Percentiles rank a stretch among this genome's conserved stretches.
Evolutionary conservation across 2,797 vertebrate species (phyloP).

Genomic region (Chloroceryle amazona): DNA sequence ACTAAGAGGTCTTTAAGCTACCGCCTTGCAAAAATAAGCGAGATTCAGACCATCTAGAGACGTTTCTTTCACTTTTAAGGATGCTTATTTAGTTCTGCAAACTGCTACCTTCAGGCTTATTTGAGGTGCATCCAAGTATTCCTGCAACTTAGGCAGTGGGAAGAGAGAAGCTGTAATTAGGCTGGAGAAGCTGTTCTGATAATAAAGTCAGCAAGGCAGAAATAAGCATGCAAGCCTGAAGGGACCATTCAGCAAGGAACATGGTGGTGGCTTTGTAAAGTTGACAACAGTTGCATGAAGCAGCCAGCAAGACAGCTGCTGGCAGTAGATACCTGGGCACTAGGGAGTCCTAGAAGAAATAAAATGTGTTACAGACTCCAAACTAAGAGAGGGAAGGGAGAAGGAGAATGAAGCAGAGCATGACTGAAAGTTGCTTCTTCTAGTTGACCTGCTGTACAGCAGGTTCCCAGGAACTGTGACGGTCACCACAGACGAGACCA

Average conservation of each 20-base stretch:
- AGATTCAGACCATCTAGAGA: neutral
- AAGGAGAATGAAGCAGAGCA: neutral
- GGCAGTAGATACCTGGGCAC: neutral
- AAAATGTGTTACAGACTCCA: neutral
- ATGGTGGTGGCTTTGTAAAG: neutral
- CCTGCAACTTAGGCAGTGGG: neutral
- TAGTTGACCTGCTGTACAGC: neutral
- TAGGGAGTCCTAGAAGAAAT: neutral
- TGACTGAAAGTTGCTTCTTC: neutral
- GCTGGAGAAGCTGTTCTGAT: constrained; percentile 18
- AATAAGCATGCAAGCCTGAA: constrained; percentile 15
- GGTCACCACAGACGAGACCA: neutral
- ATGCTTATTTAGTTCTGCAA: neutral
- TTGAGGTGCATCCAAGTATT: constrained; percentile 5
- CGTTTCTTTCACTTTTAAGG: neutral
- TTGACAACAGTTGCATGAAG: neutral
- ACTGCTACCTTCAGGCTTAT: neutral
- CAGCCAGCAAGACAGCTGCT: constrained; percentile 9
- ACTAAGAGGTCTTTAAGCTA: neutral
- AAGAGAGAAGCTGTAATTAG: constrained; percentile 39
- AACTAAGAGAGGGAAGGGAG: neutral
- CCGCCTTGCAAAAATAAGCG: neutral
- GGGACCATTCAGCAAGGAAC: constrained; percentile 3
- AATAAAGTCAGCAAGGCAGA: constrained; percentile 56
- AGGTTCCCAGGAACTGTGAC: fast-evolving